Conservation (phyloP, 2,888 invertebrate species). For the Nomada fabriciana region DNA sequence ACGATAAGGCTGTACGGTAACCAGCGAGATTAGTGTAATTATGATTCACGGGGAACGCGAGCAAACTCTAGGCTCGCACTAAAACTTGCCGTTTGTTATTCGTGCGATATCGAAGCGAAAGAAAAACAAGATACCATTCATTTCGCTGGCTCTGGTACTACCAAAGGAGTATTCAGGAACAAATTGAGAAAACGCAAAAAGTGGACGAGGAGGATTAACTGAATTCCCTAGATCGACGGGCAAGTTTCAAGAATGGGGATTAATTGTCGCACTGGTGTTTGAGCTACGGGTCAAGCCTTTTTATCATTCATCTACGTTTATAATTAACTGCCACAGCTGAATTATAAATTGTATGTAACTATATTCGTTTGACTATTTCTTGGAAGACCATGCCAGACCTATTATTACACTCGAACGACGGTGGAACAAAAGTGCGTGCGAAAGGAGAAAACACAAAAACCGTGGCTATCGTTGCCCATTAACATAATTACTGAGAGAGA, state of each 20-base stretch:
- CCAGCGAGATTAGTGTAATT: constrained; percentile 47
- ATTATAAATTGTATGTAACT: not conserved
- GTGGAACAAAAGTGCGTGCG: too few relatives aligned
- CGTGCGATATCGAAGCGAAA: constrained; percentile 11
- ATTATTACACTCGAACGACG: too few relatives aligned
- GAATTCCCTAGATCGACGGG: too few relatives aligned
- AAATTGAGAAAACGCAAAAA: not conserved
- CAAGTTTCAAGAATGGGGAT: too few relatives aligned
- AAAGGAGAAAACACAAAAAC: constrained; percentile 9
- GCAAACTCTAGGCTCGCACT: not conserved
- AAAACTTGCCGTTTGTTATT: constrained; percentile 4
- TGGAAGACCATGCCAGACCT: too few relatives aligned
- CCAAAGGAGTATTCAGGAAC: not conserved
- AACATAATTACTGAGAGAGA: constrained; percentile 34
- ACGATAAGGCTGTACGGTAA: constrained; percentile 44
- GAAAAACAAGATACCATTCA: constrained; percentile 18
- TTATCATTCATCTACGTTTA: not conserved
- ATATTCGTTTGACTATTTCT: not conserved
- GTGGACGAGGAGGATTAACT: too few relatives aligned
- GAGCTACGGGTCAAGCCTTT: too few relatives aligned
- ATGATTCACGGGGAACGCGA: constrained; percentile 41
- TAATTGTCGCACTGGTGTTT: too few relatives aligned
- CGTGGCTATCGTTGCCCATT: constrained; percentile 31
- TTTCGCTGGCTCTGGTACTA: not conserved
- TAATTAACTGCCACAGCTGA: not conserved